Evolutionary conservation across 2,797 vertebrate genomes (phyloP).

Genomic region (Octomys mimax): DNA sequence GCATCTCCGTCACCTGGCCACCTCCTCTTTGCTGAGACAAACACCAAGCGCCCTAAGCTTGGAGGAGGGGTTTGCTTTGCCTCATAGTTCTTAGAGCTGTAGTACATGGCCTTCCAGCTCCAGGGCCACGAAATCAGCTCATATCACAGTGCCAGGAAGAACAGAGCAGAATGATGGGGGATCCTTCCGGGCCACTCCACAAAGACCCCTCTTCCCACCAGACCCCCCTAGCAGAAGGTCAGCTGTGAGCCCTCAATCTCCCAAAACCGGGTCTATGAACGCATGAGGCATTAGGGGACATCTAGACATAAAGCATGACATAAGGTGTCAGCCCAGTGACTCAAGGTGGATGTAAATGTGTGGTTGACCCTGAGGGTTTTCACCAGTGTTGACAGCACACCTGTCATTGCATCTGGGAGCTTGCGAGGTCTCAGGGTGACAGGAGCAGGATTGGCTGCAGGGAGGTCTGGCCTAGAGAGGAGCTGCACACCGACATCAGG

Average conservation of each 20-base stretch:
- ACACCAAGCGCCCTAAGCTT: rapidly evolving
- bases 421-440: neutral
- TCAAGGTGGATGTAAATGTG: neutral
- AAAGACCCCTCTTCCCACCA: neutral
- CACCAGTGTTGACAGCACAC: neutral
- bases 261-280: neutral
- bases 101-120: neutral
- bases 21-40: neutral
- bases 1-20: neutral
- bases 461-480: neutral
- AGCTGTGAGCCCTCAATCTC: neutral
- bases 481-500: neutral
- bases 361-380: neutral
- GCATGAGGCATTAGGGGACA: neutral
- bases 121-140: neutral
- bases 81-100: neutral
- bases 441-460: neutral
- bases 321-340: neutral
- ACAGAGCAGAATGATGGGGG: neutral
- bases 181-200: neutral
- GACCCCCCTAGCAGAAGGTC: neutral
- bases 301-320: neutral
- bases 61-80: neutral
- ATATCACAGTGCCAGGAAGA: neutral
- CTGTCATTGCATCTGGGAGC: too few species aligned